A percentile compares a stretch with the other conserved stretches of the same genome.
Conservation (phyloP, 2,888 invertebrate genomes). For the Chouioia cunea region DNA sequence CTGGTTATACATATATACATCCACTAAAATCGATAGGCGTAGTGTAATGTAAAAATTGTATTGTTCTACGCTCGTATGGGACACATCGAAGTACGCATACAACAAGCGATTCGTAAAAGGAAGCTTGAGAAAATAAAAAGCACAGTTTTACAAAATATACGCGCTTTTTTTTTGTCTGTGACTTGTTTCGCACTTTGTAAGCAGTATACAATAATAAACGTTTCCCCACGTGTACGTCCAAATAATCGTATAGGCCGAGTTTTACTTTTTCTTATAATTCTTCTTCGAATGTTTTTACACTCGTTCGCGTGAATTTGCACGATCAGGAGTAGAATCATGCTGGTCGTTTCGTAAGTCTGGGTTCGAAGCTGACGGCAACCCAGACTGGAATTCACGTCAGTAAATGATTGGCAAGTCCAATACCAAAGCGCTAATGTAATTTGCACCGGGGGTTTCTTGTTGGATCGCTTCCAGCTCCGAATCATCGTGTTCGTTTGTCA, state of each 20-base stretch:
- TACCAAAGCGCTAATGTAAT: constrained; percentile 72
- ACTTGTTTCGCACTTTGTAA: no score
- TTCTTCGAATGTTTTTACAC: no score
- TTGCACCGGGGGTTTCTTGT: constrained; percentile 71
- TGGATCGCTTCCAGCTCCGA: constrained; percentile 69
- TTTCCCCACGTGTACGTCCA: constrained; percentile 15
- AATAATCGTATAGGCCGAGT: constrained; percentile 34
- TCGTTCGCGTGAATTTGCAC: no score
- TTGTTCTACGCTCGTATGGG: constrained; percentile 8
- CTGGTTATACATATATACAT: constrained; percentile 45
- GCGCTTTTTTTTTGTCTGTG: no score
- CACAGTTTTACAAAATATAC: constrained; percentile 30
- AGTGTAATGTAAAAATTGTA: constrained; percentile 35
- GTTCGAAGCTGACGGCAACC: constrained; percentile 17
- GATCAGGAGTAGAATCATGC: no score
- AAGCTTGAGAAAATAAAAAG: constrained; percentile 16
- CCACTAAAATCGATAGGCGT: constrained; percentile 24
- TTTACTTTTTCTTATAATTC: no score
- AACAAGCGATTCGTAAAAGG: constrained; percentile 11
- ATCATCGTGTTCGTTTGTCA: constrained; percentile 71
- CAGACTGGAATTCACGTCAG: constrained; percentile 59
- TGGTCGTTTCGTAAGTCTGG: constrained; percentile 23
- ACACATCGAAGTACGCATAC: constrained; percentile 11
- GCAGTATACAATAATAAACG: no score
- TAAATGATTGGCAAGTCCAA: constrained; percentile 74